Conservation (phyloP, 2,113 vertebrate genomes). For the Mola mola region DNA sequence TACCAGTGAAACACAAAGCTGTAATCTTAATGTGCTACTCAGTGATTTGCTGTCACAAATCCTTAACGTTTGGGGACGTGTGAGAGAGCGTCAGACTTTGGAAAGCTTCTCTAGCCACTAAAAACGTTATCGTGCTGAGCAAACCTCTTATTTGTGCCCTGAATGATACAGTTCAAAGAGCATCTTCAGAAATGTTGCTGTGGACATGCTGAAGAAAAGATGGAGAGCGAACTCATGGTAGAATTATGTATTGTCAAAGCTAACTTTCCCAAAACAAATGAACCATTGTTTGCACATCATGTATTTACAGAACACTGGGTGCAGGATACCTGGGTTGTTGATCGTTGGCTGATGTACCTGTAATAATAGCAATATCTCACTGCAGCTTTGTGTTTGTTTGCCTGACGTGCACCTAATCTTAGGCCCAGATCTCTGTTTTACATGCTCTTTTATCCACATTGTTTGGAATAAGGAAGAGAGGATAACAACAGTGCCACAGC, state of each 20-base stretch:
- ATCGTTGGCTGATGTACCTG: conserved; percentile 21
- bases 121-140: no score
- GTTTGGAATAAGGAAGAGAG: no score
- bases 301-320: conserved; percentile 6
- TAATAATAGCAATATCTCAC: conserved; percentile 10
- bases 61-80: no score
- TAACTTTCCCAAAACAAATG: not conserved
- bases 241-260: not conserved
- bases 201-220: not conserved
- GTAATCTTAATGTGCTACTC: no score
- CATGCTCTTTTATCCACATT: conserved; percentile 19
- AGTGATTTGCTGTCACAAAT: no score
- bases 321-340: conserved; percentile 33
- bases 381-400: conserved; percentile 34
- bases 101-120: no score
- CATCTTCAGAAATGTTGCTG: no score
- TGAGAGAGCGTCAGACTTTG: no score
- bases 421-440: conserved; percentile 4
- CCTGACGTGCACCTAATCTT: conserved; percentile 10
- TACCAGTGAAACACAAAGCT: no score
- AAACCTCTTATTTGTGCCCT: no score
- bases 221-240: not conserved
- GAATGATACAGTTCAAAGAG: no score
- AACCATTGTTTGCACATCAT: conserved; percentile 21
- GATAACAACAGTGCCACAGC: conserved; percentile 32